Base-by-base conservation (phyloP, 1,140 invertebrate species). In the Drosophila mauritiana region DNA sequence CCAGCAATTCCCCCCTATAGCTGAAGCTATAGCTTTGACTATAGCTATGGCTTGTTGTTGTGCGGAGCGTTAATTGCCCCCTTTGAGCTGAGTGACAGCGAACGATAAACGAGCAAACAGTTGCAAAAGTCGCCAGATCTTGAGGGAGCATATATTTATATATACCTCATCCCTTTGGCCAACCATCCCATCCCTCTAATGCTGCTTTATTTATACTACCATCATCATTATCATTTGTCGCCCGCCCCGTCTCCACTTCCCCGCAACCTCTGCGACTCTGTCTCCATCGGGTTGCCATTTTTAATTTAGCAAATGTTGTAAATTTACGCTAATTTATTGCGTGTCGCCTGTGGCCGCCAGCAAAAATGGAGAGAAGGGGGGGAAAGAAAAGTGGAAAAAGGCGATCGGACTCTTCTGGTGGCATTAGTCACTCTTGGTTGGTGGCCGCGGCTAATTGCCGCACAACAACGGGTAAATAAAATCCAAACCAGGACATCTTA, bases 291-390 rank as follows among this genome's bases (percentile, higher is more conserved):
- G 34, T 84, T 89, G 85, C 84, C 84, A 84, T 89, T 88, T 88
- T 88, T 84, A 88, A 89, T 88, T 88, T 88, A 88, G 84, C 80
- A 89, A 88, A 88, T 88, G 84, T 88, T 88, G 84, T 88, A 88
- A 88, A 88, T 88, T 88, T 88, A 88, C 84, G 84, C 84, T 88
- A 88, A 88, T 88, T 88, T 88, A 88, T 88, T 89, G 84, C 84
- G 84, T 88, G 84, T 89, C 84, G 84, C 83, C 77, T 80, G 73
- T 52, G 51, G 78, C 81, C 75, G 53, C 54, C 69, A 48, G 58
- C 55, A 61, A 59, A 42, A 39, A 39, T 13, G 37, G 7, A 10
- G 36, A 15, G 13, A 11, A 17, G 17, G 17, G 20, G 12, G 3
- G 13, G 34, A n/a, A 20, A 22, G 15, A 62, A 36, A 46, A 20